phyloP scores from a whole-genome alignment of 2,113 vertebrate genomes.

The Synodontis membranacea region DNA sequence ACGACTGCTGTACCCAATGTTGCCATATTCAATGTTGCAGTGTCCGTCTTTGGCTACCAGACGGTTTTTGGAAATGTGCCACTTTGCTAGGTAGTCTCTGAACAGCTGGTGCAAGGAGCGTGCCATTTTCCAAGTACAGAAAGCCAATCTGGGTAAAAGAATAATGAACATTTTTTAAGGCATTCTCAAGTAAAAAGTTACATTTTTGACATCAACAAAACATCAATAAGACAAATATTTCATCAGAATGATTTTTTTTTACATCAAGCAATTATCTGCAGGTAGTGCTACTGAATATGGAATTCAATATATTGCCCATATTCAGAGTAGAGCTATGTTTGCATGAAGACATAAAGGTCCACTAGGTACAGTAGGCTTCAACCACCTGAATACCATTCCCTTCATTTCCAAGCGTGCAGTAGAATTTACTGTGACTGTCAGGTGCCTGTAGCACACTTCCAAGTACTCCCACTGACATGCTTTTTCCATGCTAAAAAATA shows the following conservation, averaged over 20 bases:
- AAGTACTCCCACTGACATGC: no score
- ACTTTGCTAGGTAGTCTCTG: background rate
- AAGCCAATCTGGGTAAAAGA: background rate
- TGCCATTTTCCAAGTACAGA: constrained; percentile 16
- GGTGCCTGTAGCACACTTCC: no score
- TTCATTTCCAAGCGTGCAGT: no score
- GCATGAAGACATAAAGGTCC: background rate
- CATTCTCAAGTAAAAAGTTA: background rate
- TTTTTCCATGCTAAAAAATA: no score
- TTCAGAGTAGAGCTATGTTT: background rate
- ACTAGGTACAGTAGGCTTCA: no score
- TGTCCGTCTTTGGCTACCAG: background rate
- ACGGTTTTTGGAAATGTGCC: background rate
- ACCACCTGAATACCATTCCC: no score
- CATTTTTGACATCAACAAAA: background rate
- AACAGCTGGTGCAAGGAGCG: background rate
- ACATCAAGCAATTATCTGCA: background rate
- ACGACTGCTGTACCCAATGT: constrained; percentile 3
- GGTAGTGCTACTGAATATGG: background rate
- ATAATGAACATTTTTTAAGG: background rate
- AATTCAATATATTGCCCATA: background rate
- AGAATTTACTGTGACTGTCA: no score
- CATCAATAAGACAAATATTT: background rate
- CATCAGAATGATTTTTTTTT: background rate
- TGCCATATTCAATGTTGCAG: constrained; percentile 25